phyloP scores from a whole-genome alignment of 2,797 vertebrate species.

The Rallus crepitans region DNA sequence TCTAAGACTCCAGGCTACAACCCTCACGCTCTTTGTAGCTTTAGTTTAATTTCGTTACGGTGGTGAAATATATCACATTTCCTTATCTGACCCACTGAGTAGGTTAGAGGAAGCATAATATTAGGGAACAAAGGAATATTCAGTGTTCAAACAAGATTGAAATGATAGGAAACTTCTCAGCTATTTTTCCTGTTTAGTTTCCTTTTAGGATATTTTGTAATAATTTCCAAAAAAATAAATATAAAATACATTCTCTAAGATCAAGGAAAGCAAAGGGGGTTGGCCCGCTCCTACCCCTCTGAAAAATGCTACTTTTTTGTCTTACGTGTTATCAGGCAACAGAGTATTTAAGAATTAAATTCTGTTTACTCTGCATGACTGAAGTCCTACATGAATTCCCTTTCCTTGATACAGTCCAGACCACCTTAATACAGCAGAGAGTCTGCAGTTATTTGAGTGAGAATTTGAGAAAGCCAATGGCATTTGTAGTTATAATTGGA shows the following conservation, averaged over 20 bases:
- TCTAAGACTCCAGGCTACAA: constrained; percentile 40
- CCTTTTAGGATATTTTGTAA: constrained; percentile 27
- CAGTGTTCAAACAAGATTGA: constrained; percentile 30
- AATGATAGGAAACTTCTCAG: constrained; percentile 28
- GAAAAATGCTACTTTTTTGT: not conserved
- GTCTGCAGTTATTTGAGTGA: constrained; percentile 31
- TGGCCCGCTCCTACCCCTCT: not conserved
- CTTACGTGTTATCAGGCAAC: not conserved
- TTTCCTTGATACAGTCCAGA: not conserved
- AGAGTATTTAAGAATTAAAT: not conserved
- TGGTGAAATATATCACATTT: constrained; percentile 78
- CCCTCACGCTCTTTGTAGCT: constrained; percentile 62
- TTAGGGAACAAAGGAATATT: constrained; percentile 81
- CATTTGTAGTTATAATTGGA: constrained; percentile 68
- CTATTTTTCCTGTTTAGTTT: constrained; percentile 20
- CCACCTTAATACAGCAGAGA: constrained; percentile 64
- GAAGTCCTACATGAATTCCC: not conserved
- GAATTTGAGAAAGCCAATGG: constrained; percentile 50
- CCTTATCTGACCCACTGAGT: constrained; percentile 79
- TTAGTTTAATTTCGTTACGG: constrained; percentile 60
- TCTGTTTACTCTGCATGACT: not conserved
- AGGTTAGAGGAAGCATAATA: constrained; percentile 83
- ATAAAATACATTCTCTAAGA: not conserved
- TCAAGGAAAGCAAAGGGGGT: not conserved
- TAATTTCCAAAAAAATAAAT: not conserved